Evolutionary conservation across 2,113 vertebrate genomes (phyloP).

Genomic region (Upupa epops): DNA sequence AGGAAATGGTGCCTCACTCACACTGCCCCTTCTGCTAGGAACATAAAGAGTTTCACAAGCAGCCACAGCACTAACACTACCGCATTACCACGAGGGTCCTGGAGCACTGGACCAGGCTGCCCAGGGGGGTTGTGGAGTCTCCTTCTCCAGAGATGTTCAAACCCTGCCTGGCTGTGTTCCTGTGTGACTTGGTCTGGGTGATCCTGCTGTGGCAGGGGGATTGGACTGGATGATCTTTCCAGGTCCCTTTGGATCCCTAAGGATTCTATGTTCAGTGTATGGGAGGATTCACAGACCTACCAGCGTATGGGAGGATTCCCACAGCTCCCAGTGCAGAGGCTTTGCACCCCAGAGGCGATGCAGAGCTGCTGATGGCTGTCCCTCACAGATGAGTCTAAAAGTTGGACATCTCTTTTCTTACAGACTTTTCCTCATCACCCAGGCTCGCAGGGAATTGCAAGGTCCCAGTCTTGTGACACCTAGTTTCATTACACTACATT

Average conservation of each 20-base stretch:
- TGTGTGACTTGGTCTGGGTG: no score
- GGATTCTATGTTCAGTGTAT: no score
- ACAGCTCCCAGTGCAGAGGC: background rate
- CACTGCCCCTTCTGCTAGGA: slow-evolving; percentile 22
- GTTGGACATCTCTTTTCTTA: background rate
- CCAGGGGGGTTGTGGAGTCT: no score
- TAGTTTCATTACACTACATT: background rate
- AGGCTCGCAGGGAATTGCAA: background rate
- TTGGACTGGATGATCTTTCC: no score
- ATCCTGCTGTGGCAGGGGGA: no score
- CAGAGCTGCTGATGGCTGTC: accelerated
- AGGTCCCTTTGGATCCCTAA: no score
- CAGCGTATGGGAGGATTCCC: background rate
- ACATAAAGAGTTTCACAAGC: slow-evolving; percentile 46
- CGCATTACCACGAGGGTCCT: no score
- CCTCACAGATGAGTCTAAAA: background rate
- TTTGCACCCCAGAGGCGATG: background rate
- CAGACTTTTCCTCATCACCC: background rate
- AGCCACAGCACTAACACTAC: slow-evolving; percentile 9
- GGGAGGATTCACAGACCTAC: background rate
- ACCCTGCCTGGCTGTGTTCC: no score
- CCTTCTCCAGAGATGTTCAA: no score
- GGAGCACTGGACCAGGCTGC: no score
- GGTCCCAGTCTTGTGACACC: background rate
- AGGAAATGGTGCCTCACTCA: slow-evolving; percentile 41